Evolutionary conservation across 2,113 vertebrate genomes (phyloP).

Genomic region (Semnornis frantzii): DNA sequence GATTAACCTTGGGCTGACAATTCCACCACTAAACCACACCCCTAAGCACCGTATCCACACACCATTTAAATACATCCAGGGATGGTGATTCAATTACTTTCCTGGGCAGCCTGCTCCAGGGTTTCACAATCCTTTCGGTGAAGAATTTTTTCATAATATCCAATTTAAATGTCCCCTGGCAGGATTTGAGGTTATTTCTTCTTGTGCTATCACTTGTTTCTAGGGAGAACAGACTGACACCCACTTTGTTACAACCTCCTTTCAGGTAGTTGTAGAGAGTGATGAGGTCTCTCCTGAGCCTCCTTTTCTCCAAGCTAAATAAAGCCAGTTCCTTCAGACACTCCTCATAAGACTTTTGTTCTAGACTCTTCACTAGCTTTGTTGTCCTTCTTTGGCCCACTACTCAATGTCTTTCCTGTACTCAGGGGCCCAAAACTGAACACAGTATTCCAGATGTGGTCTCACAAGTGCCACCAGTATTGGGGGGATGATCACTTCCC

Average conservation of each 20-base stretch:
- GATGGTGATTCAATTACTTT: not conserved
- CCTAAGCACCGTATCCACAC: not conserved
- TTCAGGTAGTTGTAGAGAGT: not conserved
- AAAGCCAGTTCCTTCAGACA: not conserved
- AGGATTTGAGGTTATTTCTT: not conserved
- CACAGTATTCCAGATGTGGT: not conserved
- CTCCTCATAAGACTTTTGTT: not conserved
- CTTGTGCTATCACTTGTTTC: not conserved
- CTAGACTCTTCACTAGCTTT: not conserved
- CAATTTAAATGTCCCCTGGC: not conserved
- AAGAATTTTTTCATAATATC: not conserved
- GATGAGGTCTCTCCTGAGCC: not conserved
- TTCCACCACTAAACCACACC: not conserved
- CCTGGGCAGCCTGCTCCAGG: not conserved
- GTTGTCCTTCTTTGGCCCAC: not conserved
- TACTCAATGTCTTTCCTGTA: not conserved
- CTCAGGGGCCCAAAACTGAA: not conserved
- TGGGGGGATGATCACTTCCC: not conserved
- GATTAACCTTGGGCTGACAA: not conserved
- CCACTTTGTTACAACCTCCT: not conserved
- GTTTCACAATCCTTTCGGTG: not conserved
- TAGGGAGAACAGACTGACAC: not conserved
- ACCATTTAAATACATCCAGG: not conserved
- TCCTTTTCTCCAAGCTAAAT: not conserved
- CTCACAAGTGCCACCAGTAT: not conserved